Evolutionary conservation across 2,797 vertebrate genomes (phyloP), one percentile per base, ranked within the genome.

Genomic region (Neosalanx taihuensis): DNA sequence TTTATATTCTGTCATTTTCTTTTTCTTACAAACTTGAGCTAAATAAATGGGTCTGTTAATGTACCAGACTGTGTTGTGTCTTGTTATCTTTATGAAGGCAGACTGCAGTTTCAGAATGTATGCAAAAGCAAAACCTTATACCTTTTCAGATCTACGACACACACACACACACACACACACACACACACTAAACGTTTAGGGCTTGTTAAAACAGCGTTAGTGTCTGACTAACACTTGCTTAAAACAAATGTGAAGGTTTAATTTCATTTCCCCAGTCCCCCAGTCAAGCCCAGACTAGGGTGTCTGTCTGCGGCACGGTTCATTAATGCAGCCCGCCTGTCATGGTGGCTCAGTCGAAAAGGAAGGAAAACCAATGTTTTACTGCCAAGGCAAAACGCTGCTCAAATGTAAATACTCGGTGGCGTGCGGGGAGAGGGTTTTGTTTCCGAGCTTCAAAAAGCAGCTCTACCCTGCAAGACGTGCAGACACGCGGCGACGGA

Each of bases 331-430:
- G 81, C 67, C 29, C 68, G 63, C 81, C 87, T 92, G 87, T 89
- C 91, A 90, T 81, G 63, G 83, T 10, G 86, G 87, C 86, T 59
- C 87, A 75, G 84, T 83, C 83, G 72, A 76, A 84, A 76, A 84
- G 86, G 83, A 81, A 81, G 75, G 80, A 85, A 74, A 90, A 88
- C 81, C 86, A 85, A 82, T 88, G 88, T 91, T 90, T 89, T 86
- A 88, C 87, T 76, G 84, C 84, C 81, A 15, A 86, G 87, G 88
- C 88, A 90, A 91, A 91, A 89, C 86, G 90, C 81, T 87, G 87
- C 84, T 86, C 88, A 90, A 91, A 92, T 91, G 92, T 93, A 93
- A 94, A 93, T 90, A 92, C 82, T 26, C 86, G 31, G 62, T 76
- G 66, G 81, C 67, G 84, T 86, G 87, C 86, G 65, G 79, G 86